Evolutionary conservation across 2,888 invertebrate genomes (phyloP), one percentile per base, ranked within the genome.

Genomic region (Halictus quadricinctus): DNA sequence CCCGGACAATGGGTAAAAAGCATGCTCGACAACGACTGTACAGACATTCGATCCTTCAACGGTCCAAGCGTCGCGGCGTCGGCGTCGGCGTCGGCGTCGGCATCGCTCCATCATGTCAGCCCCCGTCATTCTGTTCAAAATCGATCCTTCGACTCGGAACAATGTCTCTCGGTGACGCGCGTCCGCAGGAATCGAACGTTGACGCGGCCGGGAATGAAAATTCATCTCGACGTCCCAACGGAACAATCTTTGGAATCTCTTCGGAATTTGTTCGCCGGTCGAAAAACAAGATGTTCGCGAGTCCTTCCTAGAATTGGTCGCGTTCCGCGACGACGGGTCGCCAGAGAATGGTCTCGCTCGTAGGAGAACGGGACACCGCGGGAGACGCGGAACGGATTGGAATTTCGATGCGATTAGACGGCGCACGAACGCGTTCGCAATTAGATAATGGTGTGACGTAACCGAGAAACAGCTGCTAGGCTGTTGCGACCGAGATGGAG

Each of bases 361-460:
- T 29, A 0, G 10, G 36, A 0, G 66, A 18, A 66, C 66, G 29
- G 54, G 50, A 48, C 15, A 25, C 43, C 18, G 36, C 36, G 41
- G 36, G 66, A 66, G 66, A 66, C 36, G 66, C 66, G 78, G 64
- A 76, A 70, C 54, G 50, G 50, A 74, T 80, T 73, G 70, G 29
- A 79, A 29, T 72, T 12, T 43, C 79, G 75, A 84, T 83, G 79
- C 70, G 75, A 84, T 88, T 85, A 83, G 72, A 25, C 84, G 82
- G 75, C 80, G 75, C 80, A 77, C 79, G 76, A 87, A 85, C 76
- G 83, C 77, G 72, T 82, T 72, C 50, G 88, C 87, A 78, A 90
- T 89, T 84, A 80, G 78, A 90, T 83, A 84, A 88, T 81, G 82
- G 85, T 69, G 76, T 84, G 90, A 89, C 84, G 86, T 81, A 90